Evolutionary conservation across 2,113 vertebrate genomes (phyloP).

Genomic region (Apteryx mantelli): DNA sequence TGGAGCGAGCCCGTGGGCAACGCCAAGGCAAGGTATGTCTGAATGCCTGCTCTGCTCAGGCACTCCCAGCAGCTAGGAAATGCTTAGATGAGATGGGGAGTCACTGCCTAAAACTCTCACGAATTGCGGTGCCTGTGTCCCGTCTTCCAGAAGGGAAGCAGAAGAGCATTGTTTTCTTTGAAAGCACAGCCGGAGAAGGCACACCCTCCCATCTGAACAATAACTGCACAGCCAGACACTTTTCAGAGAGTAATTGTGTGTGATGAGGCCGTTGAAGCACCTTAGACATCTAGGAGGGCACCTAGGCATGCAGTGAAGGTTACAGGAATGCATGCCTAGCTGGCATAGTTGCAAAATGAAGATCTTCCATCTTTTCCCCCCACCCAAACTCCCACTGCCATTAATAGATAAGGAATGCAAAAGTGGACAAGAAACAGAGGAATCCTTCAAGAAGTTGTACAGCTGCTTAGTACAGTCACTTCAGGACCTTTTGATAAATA

Average conservation of each 20-base stretch:
- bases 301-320: neutral
- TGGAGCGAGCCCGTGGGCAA: neutral
- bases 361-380: neutral
- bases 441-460: neutral
- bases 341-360: neutral
- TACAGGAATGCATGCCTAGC: neutral
- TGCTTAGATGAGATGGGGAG: accelerated
- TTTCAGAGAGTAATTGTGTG: neutral
- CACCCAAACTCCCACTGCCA: neutral
- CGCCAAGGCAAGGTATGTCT: neutral
- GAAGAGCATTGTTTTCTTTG: neutral
- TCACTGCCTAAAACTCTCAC: neutral
- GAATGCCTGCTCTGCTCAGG: neutral
- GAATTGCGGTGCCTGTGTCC: neutral
- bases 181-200: neutral
- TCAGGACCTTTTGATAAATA: neutral
- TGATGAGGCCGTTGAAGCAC: neutral
- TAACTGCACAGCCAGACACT: neutral
- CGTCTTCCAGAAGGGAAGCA: neutral
- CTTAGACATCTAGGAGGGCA: neutral
- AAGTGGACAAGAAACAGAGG: neutral
- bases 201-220: neutral
- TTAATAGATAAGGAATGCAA: neutral
- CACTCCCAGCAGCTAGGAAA: neutral
- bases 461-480: neutral